Percentiles rank a stretch among this genome's conserved stretches.
Evolutionary conservation across 2,113 vertebrate genomes (phyloP).

Genomic region (Esox niger): DNA sequence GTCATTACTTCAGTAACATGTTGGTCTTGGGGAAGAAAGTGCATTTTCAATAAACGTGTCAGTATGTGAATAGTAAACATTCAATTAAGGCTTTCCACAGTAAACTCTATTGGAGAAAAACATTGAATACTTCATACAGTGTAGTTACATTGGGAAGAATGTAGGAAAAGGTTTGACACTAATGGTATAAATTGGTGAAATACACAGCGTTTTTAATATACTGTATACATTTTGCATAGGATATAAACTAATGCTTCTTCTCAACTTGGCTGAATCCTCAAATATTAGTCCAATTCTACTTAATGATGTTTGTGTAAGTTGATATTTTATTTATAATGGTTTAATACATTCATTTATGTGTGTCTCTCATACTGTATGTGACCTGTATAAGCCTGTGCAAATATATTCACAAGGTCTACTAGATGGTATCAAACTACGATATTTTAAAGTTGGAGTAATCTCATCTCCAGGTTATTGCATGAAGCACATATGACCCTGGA

Average conservation of each 20-base stretch:
- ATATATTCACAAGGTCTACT: too few relatives aligned
- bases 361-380: too few relatives aligned
- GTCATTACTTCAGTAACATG: constrained; percentile 14
- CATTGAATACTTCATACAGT: constrained; percentile 4
- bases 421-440: too few relatives aligned
- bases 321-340: background rate
- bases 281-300: background rate
- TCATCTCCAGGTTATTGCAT: too few relatives aligned
- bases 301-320: background rate
- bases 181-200: constrained; percentile 2
- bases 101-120: background rate
- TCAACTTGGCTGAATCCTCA: background rate
- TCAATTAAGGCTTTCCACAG: constrained; percentile 7
- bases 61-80: constrained; percentile 18
- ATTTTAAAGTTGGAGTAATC: too few relatives aligned
- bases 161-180: background rate
- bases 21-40: constrained; percentile 11
- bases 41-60: constrained; percentile 18
- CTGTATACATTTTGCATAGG: constrained; percentile 1
- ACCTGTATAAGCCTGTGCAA: too few relatives aligned
- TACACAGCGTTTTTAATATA: background rate
- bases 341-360: too few relatives aligned
- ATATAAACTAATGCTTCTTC: background rate
- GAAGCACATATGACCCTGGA: too few relatives aligned
- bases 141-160: background rate